Evolutionary conservation across 2,888 invertebrate genomes (phyloP).

Genomic region (Plebejus argus): DNA sequence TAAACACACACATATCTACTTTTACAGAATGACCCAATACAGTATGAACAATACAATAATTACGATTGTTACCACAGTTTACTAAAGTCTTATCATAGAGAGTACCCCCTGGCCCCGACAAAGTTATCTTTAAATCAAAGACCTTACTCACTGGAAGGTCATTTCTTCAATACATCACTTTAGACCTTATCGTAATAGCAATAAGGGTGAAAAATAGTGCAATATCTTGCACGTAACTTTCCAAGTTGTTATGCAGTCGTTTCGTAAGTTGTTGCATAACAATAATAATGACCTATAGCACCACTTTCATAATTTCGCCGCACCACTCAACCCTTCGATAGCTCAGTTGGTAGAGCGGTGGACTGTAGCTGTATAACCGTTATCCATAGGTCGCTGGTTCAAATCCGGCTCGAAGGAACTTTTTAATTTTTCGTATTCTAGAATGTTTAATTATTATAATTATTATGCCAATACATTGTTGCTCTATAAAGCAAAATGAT

Average conservation of each 20-base stretch:
- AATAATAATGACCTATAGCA: not conserved
- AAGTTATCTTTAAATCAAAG: not conserved
- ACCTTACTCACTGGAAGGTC: not conserved
- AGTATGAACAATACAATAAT: no score
- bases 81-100: not conserved
- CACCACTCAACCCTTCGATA: conserved; percentile 59
- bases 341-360: conserved; percentile 75
- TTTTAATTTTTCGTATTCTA: not conserved
- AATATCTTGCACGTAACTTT: not conserved
- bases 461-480: no score
- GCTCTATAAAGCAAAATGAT: no score
- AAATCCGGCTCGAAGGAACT: conserved; percentile 76
- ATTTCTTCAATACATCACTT: not conserved
- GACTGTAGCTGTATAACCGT: conserved; percentile 61
- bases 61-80: no score
- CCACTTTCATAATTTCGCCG: not conserved
- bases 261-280: not conserved
- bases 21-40: no score
- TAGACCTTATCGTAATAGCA: not conserved
- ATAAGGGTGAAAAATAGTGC: no score
- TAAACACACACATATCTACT: no score
- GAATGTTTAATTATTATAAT: not conserved
- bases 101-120: not conserved
- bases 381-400: conserved; percentile 81
- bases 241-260: not conserved